Evolutionary conservation across 2,113 vertebrate genomes (phyloP).

Genomic region (Grammomys surdaster): DNA sequence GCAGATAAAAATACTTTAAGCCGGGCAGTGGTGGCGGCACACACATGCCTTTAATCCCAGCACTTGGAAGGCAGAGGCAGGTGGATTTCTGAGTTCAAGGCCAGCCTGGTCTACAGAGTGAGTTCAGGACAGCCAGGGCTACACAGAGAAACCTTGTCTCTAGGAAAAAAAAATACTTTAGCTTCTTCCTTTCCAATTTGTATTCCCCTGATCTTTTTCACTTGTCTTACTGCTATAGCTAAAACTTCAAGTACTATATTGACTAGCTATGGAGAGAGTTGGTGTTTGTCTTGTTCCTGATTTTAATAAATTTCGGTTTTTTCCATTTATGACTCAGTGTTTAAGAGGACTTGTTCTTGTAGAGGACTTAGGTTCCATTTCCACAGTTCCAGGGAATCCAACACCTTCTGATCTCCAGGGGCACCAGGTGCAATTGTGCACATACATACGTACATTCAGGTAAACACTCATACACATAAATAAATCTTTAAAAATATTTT

Average conservation of each 20-base stretch:
- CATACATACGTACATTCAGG: neutral
- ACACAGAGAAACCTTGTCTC: too few species aligned
- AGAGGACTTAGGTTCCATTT: neutral
- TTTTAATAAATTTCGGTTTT: neutral
- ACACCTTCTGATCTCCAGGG: neutral
- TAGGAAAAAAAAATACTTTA: neutral
- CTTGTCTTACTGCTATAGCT: neutral
- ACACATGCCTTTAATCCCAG: too few species aligned
- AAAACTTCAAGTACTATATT: neutral
- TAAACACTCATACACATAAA: neutral
- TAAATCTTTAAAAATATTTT: neutral
- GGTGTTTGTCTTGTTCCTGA: neutral
- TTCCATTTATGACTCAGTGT: neutral
- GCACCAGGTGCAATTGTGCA: neutral
- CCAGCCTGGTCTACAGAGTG: too few species aligned
- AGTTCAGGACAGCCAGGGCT: too few species aligned
- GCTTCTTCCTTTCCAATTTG: neutral
- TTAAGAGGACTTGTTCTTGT: neutral
- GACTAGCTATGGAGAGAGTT: neutral
- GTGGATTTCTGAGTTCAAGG: too few species aligned
- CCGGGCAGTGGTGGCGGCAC: too few species aligned
- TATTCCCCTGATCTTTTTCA: neutral
- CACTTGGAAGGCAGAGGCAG: too few species aligned
- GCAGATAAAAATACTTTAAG: neutral
- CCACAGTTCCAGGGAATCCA: neutral